These are phyloP conservation scores for Quadriops clusia DNA, from an alignment of 2,888 invertebrate genomes.

Conservation along the genomic window DNA sequence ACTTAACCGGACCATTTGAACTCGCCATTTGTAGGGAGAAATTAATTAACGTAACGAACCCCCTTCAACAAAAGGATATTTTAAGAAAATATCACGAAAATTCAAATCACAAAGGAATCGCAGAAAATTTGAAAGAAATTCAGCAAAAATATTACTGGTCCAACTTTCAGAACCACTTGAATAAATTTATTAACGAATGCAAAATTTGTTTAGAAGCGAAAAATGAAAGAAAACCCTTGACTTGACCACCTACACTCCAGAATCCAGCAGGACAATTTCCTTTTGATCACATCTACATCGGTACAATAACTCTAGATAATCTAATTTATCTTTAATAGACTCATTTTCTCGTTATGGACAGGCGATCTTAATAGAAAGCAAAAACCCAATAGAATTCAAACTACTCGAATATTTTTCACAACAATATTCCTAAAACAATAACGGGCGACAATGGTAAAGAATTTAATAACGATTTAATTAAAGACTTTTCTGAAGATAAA, in stretches of 20 bases:
- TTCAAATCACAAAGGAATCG: constrained; percentile 3
- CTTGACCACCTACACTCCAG: not conserved
- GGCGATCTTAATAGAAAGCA: too few species aligned
- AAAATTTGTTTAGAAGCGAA: constrained; percentile 1
- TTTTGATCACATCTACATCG: not conserved
- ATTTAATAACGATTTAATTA: too few species aligned
- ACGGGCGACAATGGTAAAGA: too few species aligned
- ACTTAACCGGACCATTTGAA: not conserved
- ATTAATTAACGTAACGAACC: not conserved
- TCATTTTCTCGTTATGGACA: too few species aligned
- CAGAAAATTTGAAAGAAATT: constrained; percentile 3
- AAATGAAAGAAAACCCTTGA: constrained; percentile 2
- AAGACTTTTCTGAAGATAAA: too few species aligned
- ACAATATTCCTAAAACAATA: too few species aligned
- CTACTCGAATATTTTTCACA: too few species aligned
- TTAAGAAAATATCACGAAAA: constrained; percentile 6
- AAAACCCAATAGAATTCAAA: too few species aligned
- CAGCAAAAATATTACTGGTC: constrained; percentile 5
- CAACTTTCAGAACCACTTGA: not conserved
- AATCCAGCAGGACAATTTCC: constrained; percentile 1
- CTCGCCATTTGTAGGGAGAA: constrained; percentile 3
- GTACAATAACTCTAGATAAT: constrained; percentile 1
- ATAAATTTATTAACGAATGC: constrained; percentile 4
- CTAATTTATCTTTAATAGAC: not conserved
- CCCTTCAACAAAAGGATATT: constrained; percentile 1